phyloP scores from a whole-genome alignment of 2,888 invertebrate genomes.

The Allophyes oxyacanthae region DNA sequence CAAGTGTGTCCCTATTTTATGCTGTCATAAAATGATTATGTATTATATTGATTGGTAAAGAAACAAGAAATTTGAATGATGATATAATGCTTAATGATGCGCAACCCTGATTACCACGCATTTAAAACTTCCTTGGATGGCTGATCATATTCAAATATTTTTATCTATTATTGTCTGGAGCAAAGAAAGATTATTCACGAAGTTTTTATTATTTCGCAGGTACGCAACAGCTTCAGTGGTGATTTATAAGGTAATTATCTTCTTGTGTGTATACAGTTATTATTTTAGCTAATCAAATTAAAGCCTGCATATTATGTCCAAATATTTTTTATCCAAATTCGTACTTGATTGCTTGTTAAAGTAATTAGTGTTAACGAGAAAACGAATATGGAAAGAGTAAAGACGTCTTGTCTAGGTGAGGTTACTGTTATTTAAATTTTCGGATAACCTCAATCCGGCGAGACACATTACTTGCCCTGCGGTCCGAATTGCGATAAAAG shows the following conservation, averaged over 20 bases:
- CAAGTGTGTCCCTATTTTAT: too few relatives aligned
- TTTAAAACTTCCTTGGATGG: constrained; percentile 89
- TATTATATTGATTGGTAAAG: constrained; percentile 10
- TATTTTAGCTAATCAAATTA: too few relatives aligned
- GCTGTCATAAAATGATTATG: neutral
- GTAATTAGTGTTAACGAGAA: constrained; percentile 67
- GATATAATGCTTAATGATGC: constrained; percentile 87
- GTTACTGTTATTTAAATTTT: constrained; percentile 77
- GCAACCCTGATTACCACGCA: constrained; percentile 89
- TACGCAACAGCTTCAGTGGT: neutral
- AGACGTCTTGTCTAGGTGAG: constrained; percentile 84
- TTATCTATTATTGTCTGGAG: neutral
- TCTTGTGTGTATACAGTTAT: neutral
- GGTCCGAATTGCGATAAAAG: too few relatives aligned
- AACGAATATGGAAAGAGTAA: constrained; percentile 76
- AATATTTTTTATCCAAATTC: constrained; percentile 61
- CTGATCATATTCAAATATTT: constrained; percentile 64
- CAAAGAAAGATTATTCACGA: neutral
- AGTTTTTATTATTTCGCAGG: constrained; percentile 33
- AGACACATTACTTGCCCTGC: constrained; percentile 62
- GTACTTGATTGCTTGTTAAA: constrained; percentile 66
- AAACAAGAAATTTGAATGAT: constrained; percentile 71
- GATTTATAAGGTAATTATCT: constrained; percentile 38
- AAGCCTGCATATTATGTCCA: too few relatives aligned
- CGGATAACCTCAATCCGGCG: constrained; percentile 86